Evolutionary conservation across 2,113 vertebrate species (phyloP), one percentile per base, ranked within the genome.

Genomic region (Atrichornis clamosus): DNA sequence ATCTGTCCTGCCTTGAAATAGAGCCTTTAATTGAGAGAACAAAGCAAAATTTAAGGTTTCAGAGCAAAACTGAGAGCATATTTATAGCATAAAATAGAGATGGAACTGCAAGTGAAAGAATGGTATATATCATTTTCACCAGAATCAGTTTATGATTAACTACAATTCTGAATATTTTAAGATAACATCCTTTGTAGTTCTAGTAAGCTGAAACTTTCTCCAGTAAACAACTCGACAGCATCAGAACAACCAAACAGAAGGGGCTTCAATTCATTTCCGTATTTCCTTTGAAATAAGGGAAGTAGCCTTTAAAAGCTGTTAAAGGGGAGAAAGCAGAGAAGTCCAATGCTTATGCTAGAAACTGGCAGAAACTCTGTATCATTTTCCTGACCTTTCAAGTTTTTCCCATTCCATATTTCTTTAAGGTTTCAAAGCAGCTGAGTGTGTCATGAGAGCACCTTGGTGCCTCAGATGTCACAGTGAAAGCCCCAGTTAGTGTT

Each of bases 1-100:
- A 89, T 68, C 84, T 94, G 89, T 73, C 93, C 83, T 95, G 93
- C 41, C 49, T 84, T 89, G 87, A 88, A 93, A 91, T 58, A 39
- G 42, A 97, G 59, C 52, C 67, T 76, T 90, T 84, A 85, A 80
- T 89, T 77, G 69, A 80, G 56, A 93, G 44, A 90, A 87, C 47
- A 77, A 85, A 84, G 68, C 26, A 90, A 81, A 88, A 87, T 49
- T 9, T 50, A 70, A 78, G 42, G 58, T 81, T 87, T 75, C 68
- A 19, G 14, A 78, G 55, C 47, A 89, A 77, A 82, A 70, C 12
- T 37, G 47, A 88, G 82, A 82, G 60, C 27, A 28, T 41, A 68
- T 81, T 93, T 67, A 44, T 44, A 74, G 58, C 35, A 55, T 10
- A 42, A 92, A 83, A 91, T 41, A 76, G 35, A 88, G 70, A 53